Evolutionary conservation across 2,888 invertebrate species (phyloP), one percentile per base, ranked within the genome.

Genomic region (Andrena hattorfiana): DNA sequence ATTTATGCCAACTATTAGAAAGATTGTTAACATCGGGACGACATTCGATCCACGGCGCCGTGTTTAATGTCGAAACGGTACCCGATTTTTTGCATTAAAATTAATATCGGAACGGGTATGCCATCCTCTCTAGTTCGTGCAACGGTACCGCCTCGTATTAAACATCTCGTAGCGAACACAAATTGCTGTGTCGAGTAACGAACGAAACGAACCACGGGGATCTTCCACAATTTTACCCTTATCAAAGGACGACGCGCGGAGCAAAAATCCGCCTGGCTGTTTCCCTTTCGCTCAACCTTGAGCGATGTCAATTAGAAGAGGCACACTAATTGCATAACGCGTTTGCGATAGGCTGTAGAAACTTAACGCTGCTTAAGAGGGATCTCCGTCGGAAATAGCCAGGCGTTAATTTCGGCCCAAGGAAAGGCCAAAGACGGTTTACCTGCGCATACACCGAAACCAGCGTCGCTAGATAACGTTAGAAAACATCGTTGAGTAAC

Each of bases 271-370:
- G 23, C 20, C 63, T 23, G 5, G 59, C n/a, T 68, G 35, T 68
- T 73, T 71, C 59, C 69, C 42, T 54, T 81, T 66, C 56, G 76
- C n/a, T 59, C 60, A 79, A 59, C 89, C 89, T 85, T 89, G 74
- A 30, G 23, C 79, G 42, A 23, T 84, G 81, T 84, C 88, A 87
- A 81, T 88, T 88, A 88, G 86, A 20, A 85, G 62, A 75, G 59
- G n/a, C 77, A 49, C 69, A 81, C 88, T 88, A 88, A 88, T 89
- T 80, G 66, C 67, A 69, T 82, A 77, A 83, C 87, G 60, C 72
- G 68, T 83, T 80, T 23, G 68, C 81, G 35, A 78, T 56, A 23
- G 51, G 66, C 66, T 42, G 67, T 16, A 8, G 69, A 20, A 49
- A 70, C 51, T 82, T 83, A 83, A 72, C 77, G 68, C 28, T 28